Conservation (phyloP, 2,797 vertebrate species). For the Carduelis carduelis region DNA sequence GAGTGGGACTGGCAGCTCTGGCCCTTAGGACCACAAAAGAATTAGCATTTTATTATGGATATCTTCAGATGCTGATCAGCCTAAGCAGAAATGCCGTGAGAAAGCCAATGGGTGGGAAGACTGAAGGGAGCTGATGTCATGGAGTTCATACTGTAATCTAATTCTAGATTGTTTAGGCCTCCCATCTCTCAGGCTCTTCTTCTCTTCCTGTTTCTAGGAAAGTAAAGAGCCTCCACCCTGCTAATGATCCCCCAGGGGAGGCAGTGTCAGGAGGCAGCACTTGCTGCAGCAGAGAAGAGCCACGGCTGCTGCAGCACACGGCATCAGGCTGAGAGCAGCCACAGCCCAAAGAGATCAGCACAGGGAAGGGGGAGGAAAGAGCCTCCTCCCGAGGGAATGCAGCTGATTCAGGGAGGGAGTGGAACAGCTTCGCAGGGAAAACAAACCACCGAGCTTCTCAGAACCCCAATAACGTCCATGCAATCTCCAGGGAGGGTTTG, state of each 20-base stretch:
- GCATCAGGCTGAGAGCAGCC: not conserved
- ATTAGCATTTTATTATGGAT: not conserved
- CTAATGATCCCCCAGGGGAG: constrained; percentile 24
- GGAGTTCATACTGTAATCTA: constrained; percentile 11
- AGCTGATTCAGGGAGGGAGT: constrained; percentile 11
- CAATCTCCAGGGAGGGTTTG: not conserved
- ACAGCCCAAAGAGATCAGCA: not conserved
- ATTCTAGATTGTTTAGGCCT: constrained; percentile 27
- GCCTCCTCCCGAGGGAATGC: not conserved
- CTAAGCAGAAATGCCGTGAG: not conserved
- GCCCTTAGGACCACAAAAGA: not conserved
- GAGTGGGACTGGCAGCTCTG: not conserved
- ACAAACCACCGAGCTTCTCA: not conserved
- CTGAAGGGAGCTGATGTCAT: constrained; percentile 38
- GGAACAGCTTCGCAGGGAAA: not conserved
- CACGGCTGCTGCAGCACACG: not conserved
- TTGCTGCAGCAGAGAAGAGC: constrained; percentile 15
- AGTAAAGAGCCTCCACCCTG: constrained; percentile 47
- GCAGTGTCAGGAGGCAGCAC: constrained; percentile 40
- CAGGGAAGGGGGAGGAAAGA: not conserved
- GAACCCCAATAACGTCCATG: not conserved
- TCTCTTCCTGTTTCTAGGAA: constrained; percentile 66
- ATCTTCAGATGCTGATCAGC: not conserved
- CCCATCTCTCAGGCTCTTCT: constrained; percentile 36
- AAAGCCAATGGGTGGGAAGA: constrained; percentile 40